Evolutionary conservation across 2,888 invertebrate species (phyloP).

Genomic region (Sipunculus nudus): DNA sequence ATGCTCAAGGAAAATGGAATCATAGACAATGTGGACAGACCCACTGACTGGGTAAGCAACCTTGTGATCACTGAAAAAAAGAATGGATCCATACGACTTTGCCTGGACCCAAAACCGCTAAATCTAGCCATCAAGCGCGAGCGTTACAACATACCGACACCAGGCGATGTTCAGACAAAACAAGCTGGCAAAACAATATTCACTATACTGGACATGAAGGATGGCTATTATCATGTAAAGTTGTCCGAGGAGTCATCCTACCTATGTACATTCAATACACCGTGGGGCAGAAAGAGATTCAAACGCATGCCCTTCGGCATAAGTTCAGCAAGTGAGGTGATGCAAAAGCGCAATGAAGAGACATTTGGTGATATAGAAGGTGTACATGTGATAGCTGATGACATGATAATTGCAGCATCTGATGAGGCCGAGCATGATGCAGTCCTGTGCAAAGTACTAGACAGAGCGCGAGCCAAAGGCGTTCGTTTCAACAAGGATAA

Average conservation of each 20-base stretch:
- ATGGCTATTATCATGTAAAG: conserved; percentile 39
- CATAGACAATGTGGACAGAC: conserved; percentile 23
- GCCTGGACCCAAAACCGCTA: conserved; percentile 25
- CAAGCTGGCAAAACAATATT: conserved; percentile 30
- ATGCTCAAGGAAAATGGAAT: conserved; percentile 25
- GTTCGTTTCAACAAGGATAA: conserved; percentile 36
- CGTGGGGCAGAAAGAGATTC: conserved; percentile 28
- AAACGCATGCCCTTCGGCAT: conserved; percentile 36
- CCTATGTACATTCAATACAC: conserved; percentile 39
- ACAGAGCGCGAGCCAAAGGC: conserved; percentile 20
- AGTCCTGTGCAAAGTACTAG: conserved; percentile 29
- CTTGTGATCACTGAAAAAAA: conserved; percentile 31
- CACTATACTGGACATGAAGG: conserved; percentile 30
- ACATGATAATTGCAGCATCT: conserved; percentile 33
- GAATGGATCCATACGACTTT: conserved; percentile 26
- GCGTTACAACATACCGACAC: conserved; percentile 27
- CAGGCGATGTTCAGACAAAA: conserved; percentile 14
- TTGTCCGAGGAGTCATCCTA: conserved; percentile 30
- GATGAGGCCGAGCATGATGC: conserved; percentile 34
- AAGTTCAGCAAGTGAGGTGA: conserved; percentile 27
- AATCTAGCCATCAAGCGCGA: conserved; percentile 28
- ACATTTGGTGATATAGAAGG: conserved; percentile 27
- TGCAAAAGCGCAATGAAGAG: conserved; percentile 27
- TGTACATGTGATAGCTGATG: conserved; percentile 29
- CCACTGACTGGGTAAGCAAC: conserved; percentile 38